Evolutionary conservation across 2,113 vertebrate species (phyloP).

Genomic region (Sciurus niger): DNA sequence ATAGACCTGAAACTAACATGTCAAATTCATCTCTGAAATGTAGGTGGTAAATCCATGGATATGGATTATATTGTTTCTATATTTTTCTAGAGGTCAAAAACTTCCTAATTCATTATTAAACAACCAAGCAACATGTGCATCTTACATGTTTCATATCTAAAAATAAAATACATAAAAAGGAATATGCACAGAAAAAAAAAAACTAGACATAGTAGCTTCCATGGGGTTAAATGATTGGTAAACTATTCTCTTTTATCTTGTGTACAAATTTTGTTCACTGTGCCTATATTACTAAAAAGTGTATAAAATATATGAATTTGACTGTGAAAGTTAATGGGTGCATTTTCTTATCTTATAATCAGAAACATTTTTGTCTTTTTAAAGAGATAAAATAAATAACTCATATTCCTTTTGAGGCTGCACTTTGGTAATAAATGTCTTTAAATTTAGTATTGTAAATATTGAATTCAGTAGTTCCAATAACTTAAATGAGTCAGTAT

Average conservation of each 20-base stretch:
- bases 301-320: too few relatives aligned
- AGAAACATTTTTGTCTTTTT: too few relatives aligned
- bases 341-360: too few relatives aligned
- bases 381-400: constrained; percentile 51
- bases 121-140: not conserved
- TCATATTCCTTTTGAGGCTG: constrained; percentile 32
- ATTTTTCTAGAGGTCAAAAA: not conserved
- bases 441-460: constrained; percentile 77
- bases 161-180: not conserved
- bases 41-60: not conserved
- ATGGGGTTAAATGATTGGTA: not conserved
- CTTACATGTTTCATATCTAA: not conserved
- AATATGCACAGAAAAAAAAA: constrained; percentile 18
- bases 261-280: too few relatives aligned
- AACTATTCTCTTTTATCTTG: too few relatives aligned
- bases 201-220: not conserved
- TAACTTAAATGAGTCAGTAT: constrained; percentile 75
- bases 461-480: constrained; percentile 73
- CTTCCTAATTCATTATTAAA: constrained; percentile 38
- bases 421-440: constrained; percentile 43
- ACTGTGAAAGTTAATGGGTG: too few relatives aligned
- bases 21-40: not conserved
- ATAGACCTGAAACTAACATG: constrained; percentile 12
- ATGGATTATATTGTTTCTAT: not conserved
- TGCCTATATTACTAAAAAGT: too few relatives aligned